Base-by-base conservation (phyloP, 1,140 invertebrate species). In the Tetranychus cinnabarinus region DNA sequence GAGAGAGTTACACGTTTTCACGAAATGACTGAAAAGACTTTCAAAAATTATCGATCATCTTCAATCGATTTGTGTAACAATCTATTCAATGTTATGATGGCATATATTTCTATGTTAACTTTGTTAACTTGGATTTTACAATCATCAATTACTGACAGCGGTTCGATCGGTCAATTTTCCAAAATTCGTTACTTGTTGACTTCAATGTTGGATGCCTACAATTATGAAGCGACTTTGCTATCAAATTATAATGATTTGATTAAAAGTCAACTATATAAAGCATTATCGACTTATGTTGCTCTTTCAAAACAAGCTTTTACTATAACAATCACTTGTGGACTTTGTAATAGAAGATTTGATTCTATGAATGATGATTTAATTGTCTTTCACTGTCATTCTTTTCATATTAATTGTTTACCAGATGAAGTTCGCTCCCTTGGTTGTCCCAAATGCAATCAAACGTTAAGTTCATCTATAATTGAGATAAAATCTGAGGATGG, bases 31-130 rank as follows among this genome's bases (percentile, higher is more conserved):
- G 48, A 60, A 13, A 59, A 48, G 13, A 6, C 23, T 35, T 60
- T 8, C 36, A 23, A 23, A 5, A 58, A 62, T 6, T 47, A 7
- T 35, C n/a, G 50, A 34, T n/a, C 52, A 70, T 71, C 69, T 63
- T 71, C 74, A 50, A 74, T 73, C 62, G 71, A 75, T 55, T 66
- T 76, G 64, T 78, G 76, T 5, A 72, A 74, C 50, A 73, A 77
- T 67, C 69, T 80, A 6, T 64, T 80, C 23, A 78, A 76, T 62
- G 75, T 74, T 63, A 79, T 79, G 77, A 79, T 78, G 72, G 76
- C 76, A 54, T 76, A 79, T 64, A 74, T 80, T 37, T 72, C 74
- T 10, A 68, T 79, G n/a, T 73, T 76, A 33, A 72, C 75, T n/a
- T 74, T 80, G 56, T 67, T 80, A 31, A 73, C 78, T 65, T 72